Percentiles rank a stretch among this genome's conserved stretches.
These are phyloP conservation scores for Drosophila hamatofila DNA, from an alignment of 2,888 invertebrate genomes.

Conservation along the genomic window DNA sequence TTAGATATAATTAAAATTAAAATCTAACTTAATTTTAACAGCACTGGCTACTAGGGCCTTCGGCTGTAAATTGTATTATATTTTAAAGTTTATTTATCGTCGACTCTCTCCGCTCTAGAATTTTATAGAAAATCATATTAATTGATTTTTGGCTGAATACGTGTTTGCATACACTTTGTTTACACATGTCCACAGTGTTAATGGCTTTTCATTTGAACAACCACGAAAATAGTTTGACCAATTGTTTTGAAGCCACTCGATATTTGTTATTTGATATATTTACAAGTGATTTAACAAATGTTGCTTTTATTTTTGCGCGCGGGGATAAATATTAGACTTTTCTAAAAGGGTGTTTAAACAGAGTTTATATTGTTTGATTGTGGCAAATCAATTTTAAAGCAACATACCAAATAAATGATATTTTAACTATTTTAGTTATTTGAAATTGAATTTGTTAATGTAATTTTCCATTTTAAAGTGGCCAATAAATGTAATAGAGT, in stretches of 20 bases:
- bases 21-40: too few species aligned
- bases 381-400: neutral
- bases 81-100: too few species aligned
- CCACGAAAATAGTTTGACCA: constrained; percentile 5
- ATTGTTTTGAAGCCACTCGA: constrained; percentile 1
- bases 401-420: neutral
- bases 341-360: neutral
- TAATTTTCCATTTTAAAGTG: constrained; percentile 26
- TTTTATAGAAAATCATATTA: neutral
- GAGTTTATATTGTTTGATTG: neutral
- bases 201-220: constrained; percentile 13
- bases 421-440: too few species aligned
- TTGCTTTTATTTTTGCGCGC: neutral
- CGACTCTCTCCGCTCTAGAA: neutral
- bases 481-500: constrained; percentile 57
- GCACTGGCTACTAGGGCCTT: too few species aligned
- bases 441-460: constrained; percentile 15
- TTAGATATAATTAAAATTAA: too few species aligned
- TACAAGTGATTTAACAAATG: constrained; percentile 5
- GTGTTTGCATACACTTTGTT: constrained; percentile 4
- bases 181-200: neutral
- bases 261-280: constrained; percentile 12
- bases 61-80: too few species aligned
- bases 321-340: neutral
- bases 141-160: neutral